Base-by-base conservation (phyloP, 2,797 vertebrate genomes). In the Sparus aurata region DNA sequence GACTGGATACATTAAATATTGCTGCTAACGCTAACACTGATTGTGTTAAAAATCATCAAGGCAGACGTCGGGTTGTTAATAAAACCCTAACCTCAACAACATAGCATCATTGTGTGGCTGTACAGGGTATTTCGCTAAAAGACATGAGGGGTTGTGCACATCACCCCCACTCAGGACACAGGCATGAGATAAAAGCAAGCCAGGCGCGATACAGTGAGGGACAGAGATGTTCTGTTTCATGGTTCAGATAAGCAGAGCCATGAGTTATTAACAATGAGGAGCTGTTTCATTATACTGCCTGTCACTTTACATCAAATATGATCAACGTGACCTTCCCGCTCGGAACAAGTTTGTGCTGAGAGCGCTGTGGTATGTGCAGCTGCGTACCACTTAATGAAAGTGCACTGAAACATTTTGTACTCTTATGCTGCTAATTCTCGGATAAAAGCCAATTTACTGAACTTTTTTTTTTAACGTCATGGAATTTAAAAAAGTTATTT, bases 321-420 rank as follows among this genome's bases (percentile, higher is more conserved):
- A 82, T 82, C 71, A 50, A 61, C 61, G 69, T 82, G 67, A 73
- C 77, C 71, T 77, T 60, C 43, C 34, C 46, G 66, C 47, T 73
- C 34, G 45, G 71, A 57, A 13, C 66, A 66, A 8, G 54, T 79
- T 78, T 55, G 53, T 57, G 41, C 73, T 38, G 41, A 62, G 63
- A 79, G 61, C 49, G 23, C 38, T 73, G 17, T 20, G 17, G 23
- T 30, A 34, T 46, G 27, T 11, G 54, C 46, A 46, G 55, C 47
- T 66, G 58, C 5, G 25, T 20, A 17, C 30, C 43, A 46, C 47
- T 55, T 73, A 71, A 83, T 84, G 61, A 83, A 79, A 85, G 84
- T 73, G 67, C 72, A 77, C 38, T 69, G 38, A 77, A 55, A 81
- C 16, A 43, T 73, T 64, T 57, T 75, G 54, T 49, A 9, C 57